phyloP scores from a whole-genome alignment of 1,140 invertebrate genomes.

The Drosophila melanica region DNA sequence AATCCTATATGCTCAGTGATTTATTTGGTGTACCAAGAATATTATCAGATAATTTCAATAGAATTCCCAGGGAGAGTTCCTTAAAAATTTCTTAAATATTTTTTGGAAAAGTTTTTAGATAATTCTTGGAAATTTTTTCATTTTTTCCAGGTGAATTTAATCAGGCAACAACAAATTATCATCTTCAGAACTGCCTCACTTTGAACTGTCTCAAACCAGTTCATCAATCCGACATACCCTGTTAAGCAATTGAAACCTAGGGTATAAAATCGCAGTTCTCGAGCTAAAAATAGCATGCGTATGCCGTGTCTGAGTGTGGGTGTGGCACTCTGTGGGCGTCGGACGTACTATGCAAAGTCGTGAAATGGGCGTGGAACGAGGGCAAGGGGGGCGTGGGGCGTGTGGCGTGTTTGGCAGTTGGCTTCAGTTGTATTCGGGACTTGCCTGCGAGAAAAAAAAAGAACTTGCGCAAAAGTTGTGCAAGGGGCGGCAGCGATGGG shows the following conservation, averaged over 20 bases:
- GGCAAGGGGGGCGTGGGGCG: background rate
- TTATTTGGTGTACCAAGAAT: no score
- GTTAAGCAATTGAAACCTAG: background rate
- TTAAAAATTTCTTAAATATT: no score
- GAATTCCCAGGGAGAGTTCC: no score
- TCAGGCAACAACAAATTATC: no score
- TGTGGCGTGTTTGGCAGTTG: background rate
- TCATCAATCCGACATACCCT: background rate
- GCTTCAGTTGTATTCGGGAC: conserved; percentile 7
- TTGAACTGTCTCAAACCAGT: no score
- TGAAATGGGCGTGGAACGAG: conserved; percentile 13
- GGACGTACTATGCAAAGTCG: conserved; percentile 11
- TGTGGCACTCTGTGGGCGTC: conserved; percentile 18
- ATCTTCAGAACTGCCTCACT: no score
- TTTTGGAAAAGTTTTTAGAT: no score
- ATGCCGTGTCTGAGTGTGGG: conserved; percentile 7
- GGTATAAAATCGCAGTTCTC: conserved; percentile 20
- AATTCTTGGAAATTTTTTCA: no score
- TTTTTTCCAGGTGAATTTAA: no score
- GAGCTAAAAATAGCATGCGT: conserved; percentile 42
- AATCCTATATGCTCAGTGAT: no score
- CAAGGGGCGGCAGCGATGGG: conserved; percentile 1
- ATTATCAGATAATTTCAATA: no score
- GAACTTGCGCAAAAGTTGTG: conserved; percentile 14
- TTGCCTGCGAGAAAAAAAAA: conserved; percentile 4